These are phyloP conservation scores for Paedocypris sp. DNA, from an alignment of 2,113 vertebrate species.

Conservation along the genomic window DNA sequence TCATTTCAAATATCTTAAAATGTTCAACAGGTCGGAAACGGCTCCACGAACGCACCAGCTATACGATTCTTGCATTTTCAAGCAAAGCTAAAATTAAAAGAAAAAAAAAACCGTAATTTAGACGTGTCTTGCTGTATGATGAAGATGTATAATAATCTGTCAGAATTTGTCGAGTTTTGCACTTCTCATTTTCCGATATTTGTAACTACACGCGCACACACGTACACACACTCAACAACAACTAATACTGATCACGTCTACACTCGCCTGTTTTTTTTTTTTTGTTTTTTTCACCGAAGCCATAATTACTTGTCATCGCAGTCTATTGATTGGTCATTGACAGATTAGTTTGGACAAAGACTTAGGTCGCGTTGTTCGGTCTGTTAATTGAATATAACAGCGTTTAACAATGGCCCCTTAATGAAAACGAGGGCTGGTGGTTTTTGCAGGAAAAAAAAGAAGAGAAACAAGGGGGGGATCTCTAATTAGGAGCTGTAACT, in stretches of 20 bases:
- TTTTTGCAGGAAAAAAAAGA: conserved; percentile 58
- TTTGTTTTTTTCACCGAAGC: conserved; percentile 49
- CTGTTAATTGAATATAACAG: conserved; percentile 69
- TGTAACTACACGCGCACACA: no score
- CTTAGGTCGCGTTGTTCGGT: conserved; percentile 54
- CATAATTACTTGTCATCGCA: conserved; percentile 52
- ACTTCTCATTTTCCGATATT: no score
- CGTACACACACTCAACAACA: no score
- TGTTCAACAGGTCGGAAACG: no score
- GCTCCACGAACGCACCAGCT: no score
- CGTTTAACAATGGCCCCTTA: conserved; percentile 58
- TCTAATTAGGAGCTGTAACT: conserved; percentile 61
- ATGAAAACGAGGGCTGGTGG: conserved; percentile 60
- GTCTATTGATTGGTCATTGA: conserved; percentile 62
- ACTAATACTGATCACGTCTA: conserved; percentile 43
- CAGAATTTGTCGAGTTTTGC: no score
- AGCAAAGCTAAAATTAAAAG: no score
- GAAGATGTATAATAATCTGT: no score
- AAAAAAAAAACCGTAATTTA: no score
- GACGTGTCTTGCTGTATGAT: no score
- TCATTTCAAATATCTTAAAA: no score
- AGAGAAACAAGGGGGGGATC: conserved; percentile 47
- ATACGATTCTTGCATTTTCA: no score
- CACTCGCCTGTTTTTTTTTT: conserved; percentile 53
- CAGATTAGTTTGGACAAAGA: conserved; percentile 65